Percentiles rank a stretch among this genome's conserved stretches.
These are phyloP conservation scores for Osmerus eperlanus DNA, from an alignment of 2,113 vertebrate genomes.

Conservation along the genomic window DNA sequence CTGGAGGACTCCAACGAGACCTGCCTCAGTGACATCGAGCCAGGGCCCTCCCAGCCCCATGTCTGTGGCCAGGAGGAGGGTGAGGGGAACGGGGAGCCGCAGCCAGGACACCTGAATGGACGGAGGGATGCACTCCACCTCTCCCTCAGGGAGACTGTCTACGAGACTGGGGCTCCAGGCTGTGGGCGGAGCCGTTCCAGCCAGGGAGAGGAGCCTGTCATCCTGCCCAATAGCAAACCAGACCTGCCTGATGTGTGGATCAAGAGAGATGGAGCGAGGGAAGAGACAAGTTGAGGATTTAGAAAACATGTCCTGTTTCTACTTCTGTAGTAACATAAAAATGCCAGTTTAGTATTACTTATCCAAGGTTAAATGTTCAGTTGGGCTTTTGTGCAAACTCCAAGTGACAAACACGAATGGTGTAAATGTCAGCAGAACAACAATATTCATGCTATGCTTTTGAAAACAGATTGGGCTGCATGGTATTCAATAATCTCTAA, in stretches of 20 bases:
- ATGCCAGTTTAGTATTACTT: no score
- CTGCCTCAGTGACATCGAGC: slow-evolving; percentile 82
- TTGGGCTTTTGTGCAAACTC: no score
- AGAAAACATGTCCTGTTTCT: background rate
- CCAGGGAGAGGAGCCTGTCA: slow-evolving; percentile 77
- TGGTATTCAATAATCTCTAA: no score
- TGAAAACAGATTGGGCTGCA: no score
- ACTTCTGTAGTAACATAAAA: no score
- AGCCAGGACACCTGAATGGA: slow-evolving; percentile 84
- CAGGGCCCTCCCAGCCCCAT: slow-evolving; percentile 48
- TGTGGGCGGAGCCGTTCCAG: slow-evolving; percentile 74
- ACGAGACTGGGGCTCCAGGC: slow-evolving; percentile 70
- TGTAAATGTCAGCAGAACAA: no score
- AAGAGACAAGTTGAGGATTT: slow-evolving; percentile 73
- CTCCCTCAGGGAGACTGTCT: slow-evolving; percentile 86
- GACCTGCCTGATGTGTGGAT: slow-evolving; percentile 96
- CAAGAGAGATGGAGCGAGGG: slow-evolving; percentile 82
- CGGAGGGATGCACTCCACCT: slow-evolving; percentile 89
- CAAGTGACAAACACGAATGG: no score
- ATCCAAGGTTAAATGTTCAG: no score
- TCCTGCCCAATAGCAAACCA: slow-evolving; percentile 94
- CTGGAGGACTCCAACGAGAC: slow-evolving; percentile 90
- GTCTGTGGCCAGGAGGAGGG: slow-evolving; percentile 26
- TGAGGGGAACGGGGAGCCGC: slow-evolving; percentile 50
- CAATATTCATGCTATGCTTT: no score